Evolutionary conservation across 2,888 invertebrate species (phyloP).

Genomic region (Xylota sylvarum): DNA sequence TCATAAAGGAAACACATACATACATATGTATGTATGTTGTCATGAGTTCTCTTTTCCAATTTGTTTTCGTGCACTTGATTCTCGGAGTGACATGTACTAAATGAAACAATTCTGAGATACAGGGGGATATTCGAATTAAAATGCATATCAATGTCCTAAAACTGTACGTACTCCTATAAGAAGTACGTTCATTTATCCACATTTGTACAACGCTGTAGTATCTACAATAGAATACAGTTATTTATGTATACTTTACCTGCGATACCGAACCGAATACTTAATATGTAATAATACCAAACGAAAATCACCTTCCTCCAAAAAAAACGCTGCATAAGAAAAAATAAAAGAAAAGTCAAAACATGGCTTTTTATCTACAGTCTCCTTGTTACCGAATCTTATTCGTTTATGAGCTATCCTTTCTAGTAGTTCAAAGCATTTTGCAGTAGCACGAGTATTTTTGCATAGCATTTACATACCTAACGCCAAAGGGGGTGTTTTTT

Average conservation of each 20-base stretch:
- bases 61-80: too few species aligned
- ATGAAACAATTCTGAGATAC: too few species aligned
- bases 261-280: not conserved
- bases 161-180: too few species aligned
- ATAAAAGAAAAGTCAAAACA: constrained; percentile 2
- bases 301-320: not conserved
- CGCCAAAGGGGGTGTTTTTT: not conserved
- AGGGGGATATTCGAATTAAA: too few species aligned
- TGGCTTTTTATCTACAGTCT: not conserved
- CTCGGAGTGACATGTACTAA: too few species aligned
- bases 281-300: not conserved
- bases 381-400: constrained; percentile 12
- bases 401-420: constrained; percentile 15
- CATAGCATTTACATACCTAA: constrained; percentile 33
- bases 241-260: not conserved
- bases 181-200: too few species aligned
- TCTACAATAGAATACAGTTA: too few species aligned
- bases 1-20: too few species aligned
- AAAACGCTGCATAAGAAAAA: not conserved
- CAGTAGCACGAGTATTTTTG: not conserved
- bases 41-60: too few species aligned
- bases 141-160: too few species aligned
- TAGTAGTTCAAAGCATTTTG: constrained; percentile 15
- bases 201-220: too few species aligned
- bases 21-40: too few species aligned